Conservation (phyloP, 2,888 invertebrate genomes). For the Clitarchus hookeri region DNA sequence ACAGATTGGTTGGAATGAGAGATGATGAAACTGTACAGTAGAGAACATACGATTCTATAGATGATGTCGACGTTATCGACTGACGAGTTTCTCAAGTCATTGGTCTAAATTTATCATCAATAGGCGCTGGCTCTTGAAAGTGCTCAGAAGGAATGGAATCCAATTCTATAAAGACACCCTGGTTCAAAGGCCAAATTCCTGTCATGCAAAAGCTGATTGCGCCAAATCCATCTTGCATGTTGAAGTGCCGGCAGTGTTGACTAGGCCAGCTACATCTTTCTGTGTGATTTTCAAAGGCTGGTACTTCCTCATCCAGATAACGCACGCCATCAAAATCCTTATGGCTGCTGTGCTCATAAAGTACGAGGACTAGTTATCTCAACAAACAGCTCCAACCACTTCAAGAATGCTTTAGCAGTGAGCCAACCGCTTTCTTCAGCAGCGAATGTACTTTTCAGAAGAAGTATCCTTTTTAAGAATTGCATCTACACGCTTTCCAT, state of each 20-base stretch:
- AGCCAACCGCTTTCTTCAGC: neutral
- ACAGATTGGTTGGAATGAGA: too few species aligned
- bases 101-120: neutral
- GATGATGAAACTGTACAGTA: too few species aligned
- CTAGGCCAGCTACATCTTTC: too few species aligned
- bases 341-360: too few species aligned
- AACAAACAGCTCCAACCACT: conserved; percentile 24
- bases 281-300: too few species aligned
- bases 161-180: conserved; percentile 21
- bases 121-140: neutral
- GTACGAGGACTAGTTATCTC: conserved; percentile 30
- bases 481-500: neutral
- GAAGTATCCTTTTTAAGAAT: neutral
- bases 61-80: too few species aligned
- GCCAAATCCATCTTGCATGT: too few species aligned
- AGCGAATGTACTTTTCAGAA: neutral
- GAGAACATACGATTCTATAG: too few species aligned
- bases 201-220: conserved; percentile 41
- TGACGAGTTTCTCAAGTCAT: neutral
- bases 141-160: conserved; percentile 30
- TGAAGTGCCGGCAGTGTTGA: too few species aligned
- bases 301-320: too few species aligned
- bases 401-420: conserved; percentile 21
- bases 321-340: too few species aligned
- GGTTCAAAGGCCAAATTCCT: conserved; percentile 26